These are phyloP conservation scores for Drosophila mauritiana DNA, from an alignment of 1,140 invertebrate genomes.

Conservation along the genomic window DNA sequence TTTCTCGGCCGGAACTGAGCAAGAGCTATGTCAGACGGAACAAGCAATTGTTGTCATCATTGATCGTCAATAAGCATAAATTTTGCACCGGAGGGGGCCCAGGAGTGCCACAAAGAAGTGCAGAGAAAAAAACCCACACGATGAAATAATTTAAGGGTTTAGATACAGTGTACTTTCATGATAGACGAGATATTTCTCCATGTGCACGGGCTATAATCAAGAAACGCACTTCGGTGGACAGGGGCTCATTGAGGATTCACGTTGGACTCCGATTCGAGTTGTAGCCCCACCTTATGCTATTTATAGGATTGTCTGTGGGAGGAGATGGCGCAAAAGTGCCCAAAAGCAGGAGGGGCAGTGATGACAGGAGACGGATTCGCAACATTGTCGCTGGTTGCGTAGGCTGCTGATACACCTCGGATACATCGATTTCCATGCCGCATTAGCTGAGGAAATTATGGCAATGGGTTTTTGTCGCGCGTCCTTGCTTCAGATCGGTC, in stretches of 20 bases:
- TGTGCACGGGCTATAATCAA: neutral
- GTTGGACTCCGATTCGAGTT: slow-evolving; percentile 14
- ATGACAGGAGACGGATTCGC: slow-evolving; percentile 40
- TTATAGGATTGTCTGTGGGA: slow-evolving; percentile 31
- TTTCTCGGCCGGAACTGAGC: slow-evolving; percentile 45
- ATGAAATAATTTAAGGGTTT: neutral
- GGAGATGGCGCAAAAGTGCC: neutral
- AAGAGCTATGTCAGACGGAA: slow-evolving; percentile 65
- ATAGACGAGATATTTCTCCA: neutral
- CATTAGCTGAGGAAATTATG: slow-evolving; percentile 43
- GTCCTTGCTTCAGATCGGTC: slow-evolving; percentile 32
- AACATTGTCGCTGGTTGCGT: slow-evolving; percentile 37
- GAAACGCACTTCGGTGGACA: slow-evolving; percentile 1
- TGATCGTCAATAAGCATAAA: slow-evolving; percentile 84
- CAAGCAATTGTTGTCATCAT: slow-evolving; percentile 84
- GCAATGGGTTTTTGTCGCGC: slow-evolving; percentile 21
- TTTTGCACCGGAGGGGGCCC: slow-evolving; percentile 79
- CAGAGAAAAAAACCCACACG: neutral
- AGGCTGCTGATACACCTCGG: slow-evolving; percentile 19
- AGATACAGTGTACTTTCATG: neutral
- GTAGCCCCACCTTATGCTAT: slow-evolving; percentile 21
- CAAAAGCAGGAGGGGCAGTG: neutral
- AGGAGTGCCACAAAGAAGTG: neutral
- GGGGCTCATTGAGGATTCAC: slow-evolving; percentile 15
- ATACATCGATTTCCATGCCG: slow-evolving; percentile 32